Conservation (phyloP, 2,797 vertebrate genomes). For the Enteromius anoplus region DNA sequence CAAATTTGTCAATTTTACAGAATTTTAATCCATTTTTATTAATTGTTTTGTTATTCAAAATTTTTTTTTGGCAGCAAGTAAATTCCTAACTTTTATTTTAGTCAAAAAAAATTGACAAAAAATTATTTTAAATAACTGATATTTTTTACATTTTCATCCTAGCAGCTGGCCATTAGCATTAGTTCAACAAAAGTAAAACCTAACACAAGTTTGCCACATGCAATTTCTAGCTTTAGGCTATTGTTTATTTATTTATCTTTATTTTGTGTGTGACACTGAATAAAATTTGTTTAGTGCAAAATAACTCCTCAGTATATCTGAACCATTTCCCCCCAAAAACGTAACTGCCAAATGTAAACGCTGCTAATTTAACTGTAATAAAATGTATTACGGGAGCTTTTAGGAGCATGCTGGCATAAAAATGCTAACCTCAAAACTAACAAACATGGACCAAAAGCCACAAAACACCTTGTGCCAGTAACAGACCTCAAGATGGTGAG, state of each 20-base stretch:
- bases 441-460: neutral
- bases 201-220: neutral
- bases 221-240: neutral
- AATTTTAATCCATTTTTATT: neutral
- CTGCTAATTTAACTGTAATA: neutral
- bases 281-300: neutral
- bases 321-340: neutral
- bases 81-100: too few species aligned
- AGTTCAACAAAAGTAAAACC: neutral
- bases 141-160: neutral
- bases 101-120: too few species aligned
- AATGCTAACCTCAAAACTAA: neutral
- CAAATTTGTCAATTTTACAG: neutral
- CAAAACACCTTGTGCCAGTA: neutral
- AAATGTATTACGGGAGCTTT: neutral
- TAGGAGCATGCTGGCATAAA: neutral
- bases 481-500: neutral
- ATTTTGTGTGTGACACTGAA: neutral
- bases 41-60: neutral
- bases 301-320: neutral
- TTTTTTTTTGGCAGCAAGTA: neutral
- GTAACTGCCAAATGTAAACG: neutral
- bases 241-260: neutral
- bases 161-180: neutral
- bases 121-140: neutral